These are phyloP conservation scores for Nymphalis io DNA, from an alignment of 1,140 invertebrate species.

Conservation along the genomic window DNA sequence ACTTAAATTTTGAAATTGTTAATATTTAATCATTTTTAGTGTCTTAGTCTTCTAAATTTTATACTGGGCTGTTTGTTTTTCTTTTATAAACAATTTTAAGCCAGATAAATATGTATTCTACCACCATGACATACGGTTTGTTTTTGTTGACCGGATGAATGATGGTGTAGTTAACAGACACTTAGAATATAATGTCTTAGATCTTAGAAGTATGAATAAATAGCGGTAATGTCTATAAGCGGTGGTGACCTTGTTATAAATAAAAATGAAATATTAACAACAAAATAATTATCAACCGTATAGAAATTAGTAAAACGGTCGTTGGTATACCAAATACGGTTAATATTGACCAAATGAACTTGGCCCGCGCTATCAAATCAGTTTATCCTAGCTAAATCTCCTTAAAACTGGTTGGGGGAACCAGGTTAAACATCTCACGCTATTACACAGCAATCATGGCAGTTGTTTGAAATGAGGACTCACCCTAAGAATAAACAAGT, in stretches of 20 bases:
- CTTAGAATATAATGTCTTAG: too few relatives aligned
- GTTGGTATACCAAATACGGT: conserved; percentile 49
- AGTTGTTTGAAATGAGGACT: conserved; percentile 78
- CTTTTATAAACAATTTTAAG: too few relatives aligned
- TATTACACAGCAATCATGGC: conserved; percentile 76
- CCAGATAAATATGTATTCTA: too few relatives aligned
- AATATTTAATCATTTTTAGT: too few relatives aligned
- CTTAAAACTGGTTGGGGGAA: conserved; percentile 31
- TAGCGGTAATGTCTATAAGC: too few relatives aligned
- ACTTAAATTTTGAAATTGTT: too few relatives aligned
- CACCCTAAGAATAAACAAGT: conserved; percentile 80
- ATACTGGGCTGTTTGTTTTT: too few relatives aligned
- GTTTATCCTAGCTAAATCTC: conserved; percentile 6
- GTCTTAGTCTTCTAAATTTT: too few relatives aligned
- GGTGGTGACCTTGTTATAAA: background rate
- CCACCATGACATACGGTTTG: too few relatives aligned
- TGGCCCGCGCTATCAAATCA: conserved; percentile 37
- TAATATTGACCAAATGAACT: conserved; percentile 46
- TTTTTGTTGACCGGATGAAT: too few relatives aligned
- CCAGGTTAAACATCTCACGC: conserved; percentile 35
- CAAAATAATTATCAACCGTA: conserved; percentile 7
- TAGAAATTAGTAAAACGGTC: conserved; percentile 34
- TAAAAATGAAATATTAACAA: background rate
- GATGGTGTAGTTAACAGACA: too few relatives aligned
- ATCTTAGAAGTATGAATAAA: too few relatives aligned